Evolutionary conservation across 2,888 invertebrate species (phyloP).

Genomic region (Hemicrepidius hirtus): DNA sequence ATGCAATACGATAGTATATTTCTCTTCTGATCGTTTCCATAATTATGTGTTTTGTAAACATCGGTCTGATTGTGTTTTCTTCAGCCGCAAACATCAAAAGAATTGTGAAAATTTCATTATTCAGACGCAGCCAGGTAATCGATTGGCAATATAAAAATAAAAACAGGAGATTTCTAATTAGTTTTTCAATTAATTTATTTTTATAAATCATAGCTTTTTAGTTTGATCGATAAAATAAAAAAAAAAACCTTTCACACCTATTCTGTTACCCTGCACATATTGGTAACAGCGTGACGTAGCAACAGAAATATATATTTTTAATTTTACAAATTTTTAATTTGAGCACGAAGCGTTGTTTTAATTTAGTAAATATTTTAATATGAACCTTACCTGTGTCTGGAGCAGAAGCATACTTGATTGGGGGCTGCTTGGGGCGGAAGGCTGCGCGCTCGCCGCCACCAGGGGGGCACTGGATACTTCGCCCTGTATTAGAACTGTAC

Average conservation of each 20-base stretch:
- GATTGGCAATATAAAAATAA: too few species aligned
- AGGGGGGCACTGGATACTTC: slow-evolving; percentile 70
- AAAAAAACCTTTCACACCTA: too few species aligned
- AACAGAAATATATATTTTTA: too few species aligned
- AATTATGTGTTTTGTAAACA: background rate
- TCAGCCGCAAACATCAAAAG: slow-evolving; percentile 7
- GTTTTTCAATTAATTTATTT: too few species aligned
- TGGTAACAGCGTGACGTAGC: too few species aligned
- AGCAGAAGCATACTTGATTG: slow-evolving; percentile 94
- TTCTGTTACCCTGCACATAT: too few species aligned
- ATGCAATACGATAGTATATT: slow-evolving; percentile 5
- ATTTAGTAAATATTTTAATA: too few species aligned
- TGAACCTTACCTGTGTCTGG: slow-evolving; percentile 86
- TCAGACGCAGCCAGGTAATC: background rate
- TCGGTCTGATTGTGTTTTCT: background rate
- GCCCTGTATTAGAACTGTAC: slow-evolving; percentile 71
- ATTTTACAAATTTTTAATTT: too few species aligned
- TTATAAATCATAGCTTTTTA: too few species aligned
- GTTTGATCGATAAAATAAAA: too few species aligned
- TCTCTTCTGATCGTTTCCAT: background rate
- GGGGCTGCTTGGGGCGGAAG: slow-evolving; percentile 77
- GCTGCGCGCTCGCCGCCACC: slow-evolving; percentile 75
- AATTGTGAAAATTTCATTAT: background rate
- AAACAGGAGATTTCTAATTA: too few species aligned
- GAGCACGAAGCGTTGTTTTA: too few species aligned